Percentiles rank a stretch among this genome's conserved stretches.
phyloP scores from a whole-genome alignment of 1,140 invertebrate species.

The Thaumatotibia leucotreta region DNA sequence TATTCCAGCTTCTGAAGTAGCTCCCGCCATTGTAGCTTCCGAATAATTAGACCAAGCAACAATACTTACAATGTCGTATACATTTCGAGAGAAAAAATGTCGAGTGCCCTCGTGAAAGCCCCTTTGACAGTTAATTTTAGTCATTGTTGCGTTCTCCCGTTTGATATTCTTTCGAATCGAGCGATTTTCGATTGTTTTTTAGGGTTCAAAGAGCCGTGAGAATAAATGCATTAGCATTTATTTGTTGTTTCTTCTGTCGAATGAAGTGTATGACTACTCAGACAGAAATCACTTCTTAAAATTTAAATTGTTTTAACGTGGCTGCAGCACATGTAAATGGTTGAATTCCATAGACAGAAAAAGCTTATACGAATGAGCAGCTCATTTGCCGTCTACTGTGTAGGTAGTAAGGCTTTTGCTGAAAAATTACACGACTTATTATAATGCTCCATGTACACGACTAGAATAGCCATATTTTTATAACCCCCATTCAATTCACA shows the following conservation, averaged over 20 bases:
- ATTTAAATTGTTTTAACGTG: too few relatives aligned
- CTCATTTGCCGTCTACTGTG: too few relatives aligned
- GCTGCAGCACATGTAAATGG: too few relatives aligned
- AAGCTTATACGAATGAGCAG: too few relatives aligned
- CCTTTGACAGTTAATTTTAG: constrained; percentile 61
- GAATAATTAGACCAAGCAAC: constrained; percentile 66
- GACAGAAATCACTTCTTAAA: too few relatives aligned
- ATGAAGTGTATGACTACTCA: background rate
- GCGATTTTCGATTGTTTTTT: constrained; percentile 34
- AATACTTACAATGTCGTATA: constrained; percentile 65
- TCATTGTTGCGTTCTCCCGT: constrained; percentile 48
- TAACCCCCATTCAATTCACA: background rate
- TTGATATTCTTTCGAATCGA: constrained; percentile 45
- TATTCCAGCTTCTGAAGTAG: constrained; percentile 54
- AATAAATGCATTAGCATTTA: constrained; percentile 25
- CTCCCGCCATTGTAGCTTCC: constrained; percentile 62
- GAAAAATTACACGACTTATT: too few relatives aligned
- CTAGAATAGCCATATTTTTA: too few relatives aligned
- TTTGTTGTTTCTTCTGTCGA: background rate
- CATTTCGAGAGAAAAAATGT: constrained; percentile 63
- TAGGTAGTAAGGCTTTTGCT: too few relatives aligned
- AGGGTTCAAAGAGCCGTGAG: constrained; percentile 62
- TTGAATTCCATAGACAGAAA: background rate
- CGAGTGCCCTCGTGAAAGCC: constrained; percentile 47
- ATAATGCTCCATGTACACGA: too few relatives aligned